Percentiles rank a stretch among this genome's conserved stretches.
These are phyloP conservation scores for Ridgeia piscesae DNA, from an alignment of 1,140 invertebrate species.

Conservation along the genomic window DNA sequence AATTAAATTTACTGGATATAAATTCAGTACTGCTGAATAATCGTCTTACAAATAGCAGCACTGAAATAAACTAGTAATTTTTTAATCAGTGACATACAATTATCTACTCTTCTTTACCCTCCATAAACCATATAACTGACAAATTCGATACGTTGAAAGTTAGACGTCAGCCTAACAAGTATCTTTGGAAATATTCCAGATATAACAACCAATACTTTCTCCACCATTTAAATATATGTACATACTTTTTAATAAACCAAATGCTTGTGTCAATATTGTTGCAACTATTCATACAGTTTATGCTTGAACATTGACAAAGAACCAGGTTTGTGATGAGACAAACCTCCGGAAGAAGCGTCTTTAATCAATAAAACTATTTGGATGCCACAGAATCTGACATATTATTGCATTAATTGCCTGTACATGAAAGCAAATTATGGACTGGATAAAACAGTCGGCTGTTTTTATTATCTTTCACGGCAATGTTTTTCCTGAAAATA, in stretches of 20 bases:
- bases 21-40: background rate
- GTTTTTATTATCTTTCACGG: too few species aligned
- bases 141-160: background rate
- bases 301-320: background rate
- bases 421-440: too few species aligned
- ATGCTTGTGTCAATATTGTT: too few species aligned
- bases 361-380: background rate
- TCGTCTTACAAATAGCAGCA: background rate
- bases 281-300: background rate
- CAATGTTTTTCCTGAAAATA: too few species aligned
- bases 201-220: background rate
- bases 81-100: too few species aligned
- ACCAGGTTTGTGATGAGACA: too few species aligned
- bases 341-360: background rate
- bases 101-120: background rate
- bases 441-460: too few species aligned
- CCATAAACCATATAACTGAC: background rate
- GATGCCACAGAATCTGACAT: background rate
- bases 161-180: background rate
- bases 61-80: background rate
- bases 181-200: background rate
- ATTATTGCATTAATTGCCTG: too few species aligned
- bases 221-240: background rate
- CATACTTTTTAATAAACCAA: background rate
- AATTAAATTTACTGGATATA: background rate